Percentiles rank a stretch among this genome's conserved stretches.
phyloP scores from a whole-genome alignment of 2,888 invertebrate genomes.

The Auanema sp. region DNA sequence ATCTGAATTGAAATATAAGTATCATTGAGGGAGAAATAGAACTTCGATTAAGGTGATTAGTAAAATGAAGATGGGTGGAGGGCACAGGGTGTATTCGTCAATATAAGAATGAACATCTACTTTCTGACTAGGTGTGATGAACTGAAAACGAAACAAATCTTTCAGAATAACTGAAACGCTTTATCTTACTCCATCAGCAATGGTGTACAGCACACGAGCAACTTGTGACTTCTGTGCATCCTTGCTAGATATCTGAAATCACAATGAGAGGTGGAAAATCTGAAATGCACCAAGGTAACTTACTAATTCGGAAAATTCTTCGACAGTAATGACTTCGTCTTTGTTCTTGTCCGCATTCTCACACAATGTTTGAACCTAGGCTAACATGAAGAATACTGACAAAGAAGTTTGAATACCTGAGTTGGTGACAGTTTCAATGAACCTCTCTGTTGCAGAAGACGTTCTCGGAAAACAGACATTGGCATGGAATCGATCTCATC shows the following conservation, averaged over 20 bases:
- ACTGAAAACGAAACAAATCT: slow-evolving; percentile 9
- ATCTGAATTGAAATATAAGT: slow-evolving; percentile 63
- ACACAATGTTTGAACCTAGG: slow-evolving; percentile 27
- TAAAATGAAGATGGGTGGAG: slow-evolving; percentile 89
- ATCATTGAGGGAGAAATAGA: slow-evolving; percentile 64
- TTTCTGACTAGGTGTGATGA: slow-evolving; percentile 17
- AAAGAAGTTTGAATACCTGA: slow-evolving; percentile 8
- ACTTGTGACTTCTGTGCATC: slow-evolving; percentile 29
- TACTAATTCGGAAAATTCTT: slow-evolving; percentile 40
- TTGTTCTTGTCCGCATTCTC: slow-evolving; percentile 31
- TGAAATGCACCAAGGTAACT: slow-evolving; percentile 10
- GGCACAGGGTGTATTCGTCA: slow-evolving; percentile 67
- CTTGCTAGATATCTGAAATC: slow-evolving; percentile 30
- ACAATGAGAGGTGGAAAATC: neutral
- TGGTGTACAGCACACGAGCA: slow-evolving; percentile 29
- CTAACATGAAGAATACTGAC: too few species aligned
- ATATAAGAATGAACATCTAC: slow-evolving; percentile 42
- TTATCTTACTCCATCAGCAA: slow-evolving; percentile 31
- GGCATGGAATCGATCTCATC: slow-evolving; percentile 11
- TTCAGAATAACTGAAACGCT: neutral
- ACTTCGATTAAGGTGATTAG: slow-evolving; percentile 77
- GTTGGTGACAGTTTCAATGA: slow-evolving; percentile 5
- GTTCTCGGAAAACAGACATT: slow-evolving; percentile 6
- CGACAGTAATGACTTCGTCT: slow-evolving; percentile 31
- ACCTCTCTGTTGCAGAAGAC: slow-evolving; percentile 5